Conservation (phyloP, 64 coral and sea anemone species). For the Dendrophyllia cribrosa region DNA sequence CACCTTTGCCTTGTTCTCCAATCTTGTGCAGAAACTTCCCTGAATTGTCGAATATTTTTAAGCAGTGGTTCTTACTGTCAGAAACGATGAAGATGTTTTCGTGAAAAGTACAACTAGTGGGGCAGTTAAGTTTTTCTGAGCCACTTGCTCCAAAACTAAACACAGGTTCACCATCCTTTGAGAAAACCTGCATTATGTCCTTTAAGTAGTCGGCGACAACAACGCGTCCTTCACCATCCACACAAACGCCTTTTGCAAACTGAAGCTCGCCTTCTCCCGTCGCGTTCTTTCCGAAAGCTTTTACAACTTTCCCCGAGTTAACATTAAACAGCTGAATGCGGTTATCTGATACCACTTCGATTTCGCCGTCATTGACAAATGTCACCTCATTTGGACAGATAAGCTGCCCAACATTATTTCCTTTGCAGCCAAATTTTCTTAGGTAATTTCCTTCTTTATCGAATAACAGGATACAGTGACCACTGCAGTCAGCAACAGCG, state of each 20-base stretch:
- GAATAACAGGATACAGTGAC: not conserved
- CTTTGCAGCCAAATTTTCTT: slow-evolving; percentile 2
- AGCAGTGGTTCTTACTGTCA: slow-evolving; percentile 20
- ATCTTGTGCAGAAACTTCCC: slow-evolving; percentile 40
- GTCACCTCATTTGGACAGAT: not conserved
- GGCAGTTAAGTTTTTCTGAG: not conserved
- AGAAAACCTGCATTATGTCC: slow-evolving; percentile 21
- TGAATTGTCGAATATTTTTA: slow-evolving; percentile 60
- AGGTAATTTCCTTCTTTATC: slow-evolving; percentile 1
- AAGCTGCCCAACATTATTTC: not conserved
- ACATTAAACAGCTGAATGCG: slow-evolving; percentile 29
- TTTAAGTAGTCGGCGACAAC: not conserved
- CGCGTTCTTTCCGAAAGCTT: not conserved
- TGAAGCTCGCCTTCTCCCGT: not conserved
- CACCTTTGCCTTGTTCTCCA: slow-evolving; percentile 7
- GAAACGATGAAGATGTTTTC: slow-evolving; percentile 27
- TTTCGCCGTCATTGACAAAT: slow-evolving; percentile 26
- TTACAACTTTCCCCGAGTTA: not conserved
- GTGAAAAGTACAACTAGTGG: not conserved
- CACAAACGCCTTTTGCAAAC: not conserved
- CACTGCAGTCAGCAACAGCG: not conserved
- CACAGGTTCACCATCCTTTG: not conserved
- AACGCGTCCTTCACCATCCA: slow-evolving; percentile 6
- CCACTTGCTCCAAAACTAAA: not conserved
- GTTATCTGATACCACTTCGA: slow-evolving; percentile 4